Evolutionary conservation across 2,113 vertebrate genomes (phyloP).

Genomic region (Thomomys bottae): DNA sequence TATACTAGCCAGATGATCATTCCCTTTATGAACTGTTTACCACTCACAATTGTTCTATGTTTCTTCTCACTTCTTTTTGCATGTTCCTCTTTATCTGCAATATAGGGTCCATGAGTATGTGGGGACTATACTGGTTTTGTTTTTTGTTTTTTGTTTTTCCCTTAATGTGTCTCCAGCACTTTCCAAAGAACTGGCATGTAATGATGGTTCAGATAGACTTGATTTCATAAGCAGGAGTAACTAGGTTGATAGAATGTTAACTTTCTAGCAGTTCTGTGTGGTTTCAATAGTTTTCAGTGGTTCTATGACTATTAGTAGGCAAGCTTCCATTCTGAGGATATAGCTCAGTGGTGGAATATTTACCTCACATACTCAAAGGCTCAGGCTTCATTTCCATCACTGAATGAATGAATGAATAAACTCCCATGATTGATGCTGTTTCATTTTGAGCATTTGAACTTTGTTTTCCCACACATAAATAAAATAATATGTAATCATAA

Average conservation of each 20-base stretch:
- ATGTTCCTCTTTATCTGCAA: not conserved
- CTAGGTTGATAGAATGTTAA: not conserved
- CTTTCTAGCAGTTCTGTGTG: not conserved
- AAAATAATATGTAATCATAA: not conserved
- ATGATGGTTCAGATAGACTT: not conserved
- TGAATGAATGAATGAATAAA: too few relatives aligned
- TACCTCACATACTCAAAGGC: too few relatives aligned
- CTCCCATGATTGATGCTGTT: not conserved
- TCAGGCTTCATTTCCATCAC: too few relatives aligned
- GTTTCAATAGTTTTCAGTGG: not conserved
- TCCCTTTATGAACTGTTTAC: slow-evolving; percentile 5
- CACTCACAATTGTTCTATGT: slow-evolving; percentile 10
- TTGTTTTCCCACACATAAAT: slow-evolving; percentile 15
- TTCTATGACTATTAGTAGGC: not conserved
- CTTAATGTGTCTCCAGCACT: not conserved
- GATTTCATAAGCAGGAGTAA: slow-evolving; percentile 21
- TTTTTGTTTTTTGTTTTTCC: too few relatives aligned
- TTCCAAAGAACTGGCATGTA: not conserved
- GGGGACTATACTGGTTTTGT: not conserved
- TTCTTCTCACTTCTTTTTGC: not conserved
- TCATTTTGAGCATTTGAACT: slow-evolving; percentile 51
- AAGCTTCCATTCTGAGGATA: not conserved
- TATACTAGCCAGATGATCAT: not conserved
- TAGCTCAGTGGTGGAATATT: too few relatives aligned
- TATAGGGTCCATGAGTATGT: not conserved